phyloP scores from a whole-genome alignment of 2,888 invertebrate species.

The Meiosimyza platycephala region DNA sequence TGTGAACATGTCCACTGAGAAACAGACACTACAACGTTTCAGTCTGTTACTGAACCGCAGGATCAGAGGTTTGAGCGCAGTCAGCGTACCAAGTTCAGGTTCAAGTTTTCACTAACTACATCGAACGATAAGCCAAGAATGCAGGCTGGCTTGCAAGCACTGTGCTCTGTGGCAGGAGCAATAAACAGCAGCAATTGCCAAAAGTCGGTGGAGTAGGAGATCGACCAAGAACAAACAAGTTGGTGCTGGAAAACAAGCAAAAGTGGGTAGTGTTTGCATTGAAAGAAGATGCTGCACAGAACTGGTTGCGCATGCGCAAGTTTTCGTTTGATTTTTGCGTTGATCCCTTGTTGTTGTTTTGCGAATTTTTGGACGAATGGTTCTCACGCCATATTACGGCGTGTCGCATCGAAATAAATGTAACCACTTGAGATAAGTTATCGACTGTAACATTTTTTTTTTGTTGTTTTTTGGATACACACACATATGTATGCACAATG shows the following conservation, averaged over 20 bases:
- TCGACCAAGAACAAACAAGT: not conserved
- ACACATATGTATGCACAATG: not conserved
- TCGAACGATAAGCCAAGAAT: too few species aligned
- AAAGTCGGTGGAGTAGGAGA: too few species aligned
- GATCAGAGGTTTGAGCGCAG: too few species aligned
- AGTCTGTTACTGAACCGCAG: too few species aligned
- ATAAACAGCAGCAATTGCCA: too few species aligned
- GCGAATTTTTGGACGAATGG: not conserved
- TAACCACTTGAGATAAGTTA: constrained; percentile 41
- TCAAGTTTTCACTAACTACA: too few species aligned
- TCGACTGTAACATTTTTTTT: constrained; percentile 26
- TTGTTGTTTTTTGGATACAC: constrained; percentile 3
- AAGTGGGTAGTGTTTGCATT: not conserved
- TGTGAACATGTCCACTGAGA: too few species aligned
- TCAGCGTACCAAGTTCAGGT: too few species aligned
- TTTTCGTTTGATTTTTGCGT: constrained; percentile 3
- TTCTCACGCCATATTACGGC: constrained; percentile 35
- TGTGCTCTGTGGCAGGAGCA: too few species aligned
- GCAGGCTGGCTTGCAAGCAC: too few species aligned
- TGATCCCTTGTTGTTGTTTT: not conserved
- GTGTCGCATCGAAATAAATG: constrained; percentile 37
- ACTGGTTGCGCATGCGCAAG: constrained; percentile 26
- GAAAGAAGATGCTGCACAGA: not conserved
- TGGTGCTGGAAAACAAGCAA: constrained; percentile 5
- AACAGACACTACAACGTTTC: too few species aligned